Base-by-base conservation (phyloP, 2,113 vertebrate genomes). In the Scolopax mira region DNA sequence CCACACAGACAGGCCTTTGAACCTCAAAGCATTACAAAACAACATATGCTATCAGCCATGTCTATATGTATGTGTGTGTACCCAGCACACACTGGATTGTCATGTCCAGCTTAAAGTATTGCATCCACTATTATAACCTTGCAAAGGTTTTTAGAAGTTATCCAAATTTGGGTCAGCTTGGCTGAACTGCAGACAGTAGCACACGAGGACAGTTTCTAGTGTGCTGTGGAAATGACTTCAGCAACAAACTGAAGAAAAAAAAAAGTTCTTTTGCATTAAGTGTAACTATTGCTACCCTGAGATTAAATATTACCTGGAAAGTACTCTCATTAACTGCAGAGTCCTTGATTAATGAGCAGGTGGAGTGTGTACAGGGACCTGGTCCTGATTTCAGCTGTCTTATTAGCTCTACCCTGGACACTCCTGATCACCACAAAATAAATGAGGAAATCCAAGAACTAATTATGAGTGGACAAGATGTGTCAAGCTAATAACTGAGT, bases 301-400 rank as follows among this genome's bases (percentile, higher is more conserved):
- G 83, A 95, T 95, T 96, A 96, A 97, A 93, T 90, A 96, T 95
- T 89, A 96, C 96, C 90, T 93, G 88, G 93, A 94, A 93, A 91
- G 92, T 95, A 98, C 96, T 85, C 86, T 98, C 97, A 98, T 98
- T 98, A 98, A 97, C 88, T 90, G 90, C 86, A 94, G 79, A 93
- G 82, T 78, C 96, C 97, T 98, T 97, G 93, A 98, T 98, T 98
- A 96, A 96, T 87, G 92, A 95, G 96, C 93, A 97, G 95, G 97
- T 93, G 70, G 62, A 80, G 23, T 25, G 85, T 33, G 18, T 61
- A 96, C 13, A 96, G 91, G 96, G 97, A 97, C 97, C 41, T 55
- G 60, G 93, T 93, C 77, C 72, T 52, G 10, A 80, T 93, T 93
- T 90, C 79, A 93, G 82, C 10, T 46, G 80, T 89, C 80, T 72